A percentile compares a stretch with the other conserved stretches of the same genome.
Evolutionary conservation across 2,888 invertebrate species (phyloP).

Genomic region (Torymus texanus): DNA sequence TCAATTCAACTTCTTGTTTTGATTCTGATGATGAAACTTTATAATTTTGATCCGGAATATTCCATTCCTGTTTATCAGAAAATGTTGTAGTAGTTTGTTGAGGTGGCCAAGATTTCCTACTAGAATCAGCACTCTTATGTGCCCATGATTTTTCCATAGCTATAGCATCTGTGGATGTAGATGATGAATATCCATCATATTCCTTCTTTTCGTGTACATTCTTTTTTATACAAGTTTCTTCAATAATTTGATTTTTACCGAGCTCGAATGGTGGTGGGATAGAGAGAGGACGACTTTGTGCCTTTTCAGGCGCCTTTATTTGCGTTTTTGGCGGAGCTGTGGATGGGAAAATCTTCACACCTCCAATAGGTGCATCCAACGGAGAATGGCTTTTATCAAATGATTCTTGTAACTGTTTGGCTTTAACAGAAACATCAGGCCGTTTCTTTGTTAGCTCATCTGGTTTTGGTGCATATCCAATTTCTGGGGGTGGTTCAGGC

Average conservation of each 20-base stretch:
- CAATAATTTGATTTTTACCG: constrained; percentile 60
- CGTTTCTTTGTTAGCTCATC: constrained; percentile 73
- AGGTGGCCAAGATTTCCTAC: constrained; percentile 78
- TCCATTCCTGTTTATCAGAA: constrained; percentile 68
- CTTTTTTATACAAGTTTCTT: constrained; percentile 64
- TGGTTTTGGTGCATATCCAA: constrained; percentile 79
- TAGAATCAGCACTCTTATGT: constrained; percentile 75
- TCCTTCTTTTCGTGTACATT: constrained; percentile 63
- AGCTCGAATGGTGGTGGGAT: constrained; percentile 71
- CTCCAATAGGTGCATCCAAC: constrained; percentile 78
- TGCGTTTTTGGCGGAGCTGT: constrained; percentile 61
- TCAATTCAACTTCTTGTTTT: constrained; percentile 66
- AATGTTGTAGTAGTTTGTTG: constrained; percentile 64
- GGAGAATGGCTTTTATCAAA: constrained; percentile 77
- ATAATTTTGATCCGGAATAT: constrained; percentile 67
- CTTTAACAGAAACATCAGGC: constrained; percentile 78
- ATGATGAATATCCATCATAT: constrained; percentile 64
- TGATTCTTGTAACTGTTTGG: constrained; percentile 79
- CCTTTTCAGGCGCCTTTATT: constrained; percentile 54
- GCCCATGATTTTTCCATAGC: constrained; percentile 84
- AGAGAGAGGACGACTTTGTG: constrained; percentile 61
- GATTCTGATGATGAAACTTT: constrained; percentile 68
- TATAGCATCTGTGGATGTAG: constrained; percentile 79
- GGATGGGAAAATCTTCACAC: constrained; percentile 77
- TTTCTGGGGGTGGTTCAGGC: constrained; percentile 84